phyloP scores from a whole-genome alignment of 2,888 invertebrate genomes.

The Vannuccia rotundouncinata region DNA sequence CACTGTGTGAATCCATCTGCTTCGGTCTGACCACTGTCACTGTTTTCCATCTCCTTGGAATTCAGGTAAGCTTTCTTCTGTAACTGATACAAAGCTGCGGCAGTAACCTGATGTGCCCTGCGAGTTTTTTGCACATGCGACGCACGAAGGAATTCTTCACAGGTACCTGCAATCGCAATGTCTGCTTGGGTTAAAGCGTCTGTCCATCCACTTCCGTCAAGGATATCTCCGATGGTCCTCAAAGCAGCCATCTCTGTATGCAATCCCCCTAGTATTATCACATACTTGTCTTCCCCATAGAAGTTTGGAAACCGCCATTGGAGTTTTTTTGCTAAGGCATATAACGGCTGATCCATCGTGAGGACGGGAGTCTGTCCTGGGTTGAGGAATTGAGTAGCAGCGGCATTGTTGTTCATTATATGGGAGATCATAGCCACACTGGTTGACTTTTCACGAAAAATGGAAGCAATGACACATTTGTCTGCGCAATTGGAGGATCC shows the following conservation, averaged over 20 bases:
- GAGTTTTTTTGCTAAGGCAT: conserved; percentile 45
- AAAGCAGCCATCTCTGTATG: conserved; percentile 47
- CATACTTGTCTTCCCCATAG: conserved; percentile 44
- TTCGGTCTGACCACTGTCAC: conserved; percentile 25
- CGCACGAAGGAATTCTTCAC: conserved; percentile 6
- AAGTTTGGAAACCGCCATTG: conserved; percentile 46
- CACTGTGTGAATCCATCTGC: conserved; percentile 23
- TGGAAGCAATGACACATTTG: conserved; percentile 42
- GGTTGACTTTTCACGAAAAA: conserved; percentile 42
- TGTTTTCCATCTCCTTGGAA: conserved; percentile 16
- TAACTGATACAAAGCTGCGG: conserved; percentile 14
- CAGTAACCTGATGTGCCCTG: conserved; percentile 19
- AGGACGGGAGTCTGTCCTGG: conserved; percentile 45
- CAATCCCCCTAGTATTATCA: conserved; percentile 47
- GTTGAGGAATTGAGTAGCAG: conserved; percentile 42
- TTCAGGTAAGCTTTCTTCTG: conserved; percentile 9
- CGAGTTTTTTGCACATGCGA: background rate
- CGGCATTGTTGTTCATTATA: conserved; percentile 41
- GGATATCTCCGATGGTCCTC: conserved; percentile 43
- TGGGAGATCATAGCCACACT: conserved; percentile 44
- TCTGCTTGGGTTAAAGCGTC: conserved; percentile 42
- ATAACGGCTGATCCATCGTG: conserved; percentile 45
- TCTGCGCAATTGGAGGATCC: conserved; percentile 18
- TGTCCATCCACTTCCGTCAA: conserved; percentile 46
- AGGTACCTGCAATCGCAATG: conserved; percentile 40